Percentiles rank a stretch among this genome's conserved stretches.
Evolutionary conservation across 2,888 invertebrate genomes (phyloP).

Genomic region (Leucophenga maculata): DNA sequence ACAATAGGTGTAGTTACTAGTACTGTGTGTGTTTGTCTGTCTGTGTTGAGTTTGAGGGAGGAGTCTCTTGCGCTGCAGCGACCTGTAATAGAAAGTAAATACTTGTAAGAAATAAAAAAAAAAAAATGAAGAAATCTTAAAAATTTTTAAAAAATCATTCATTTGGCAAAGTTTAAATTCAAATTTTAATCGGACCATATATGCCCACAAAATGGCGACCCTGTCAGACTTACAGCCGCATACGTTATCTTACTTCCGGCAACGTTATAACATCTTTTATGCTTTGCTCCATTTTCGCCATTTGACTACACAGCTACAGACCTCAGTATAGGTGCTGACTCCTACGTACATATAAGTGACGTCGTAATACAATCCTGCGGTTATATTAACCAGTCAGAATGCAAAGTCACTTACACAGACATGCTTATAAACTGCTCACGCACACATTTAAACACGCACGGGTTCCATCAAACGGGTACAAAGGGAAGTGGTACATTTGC

Average conservation of each 20-base stretch:
- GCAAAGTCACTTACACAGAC: slow-evolving; percentile 63
- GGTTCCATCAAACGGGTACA: background rate
- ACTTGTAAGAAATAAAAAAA: no score
- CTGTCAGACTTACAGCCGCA: no score
- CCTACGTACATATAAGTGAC: slow-evolving; percentile 32
- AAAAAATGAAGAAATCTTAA: no score
- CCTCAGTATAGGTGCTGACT: background rate
- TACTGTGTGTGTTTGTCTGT: slow-evolving; percentile 3
- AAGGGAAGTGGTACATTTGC: slow-evolving; percentile 60
- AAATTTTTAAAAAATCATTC: no score
- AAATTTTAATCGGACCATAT: no score
- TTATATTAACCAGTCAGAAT: slow-evolving; percentile 72
- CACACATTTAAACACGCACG: slow-evolving; percentile 30
- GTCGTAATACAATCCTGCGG: slow-evolving; percentile 66
- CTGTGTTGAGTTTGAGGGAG: slow-evolving; percentile 22
- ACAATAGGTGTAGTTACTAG: no score
- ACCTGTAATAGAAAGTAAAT: background rate
- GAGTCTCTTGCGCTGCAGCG: background rate
- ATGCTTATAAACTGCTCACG: slow-evolving; percentile 27
- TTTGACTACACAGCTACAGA: background rate
- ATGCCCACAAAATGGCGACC: no score
- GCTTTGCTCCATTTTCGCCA: no score
- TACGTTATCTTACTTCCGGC: no score
- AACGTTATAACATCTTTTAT: no score
- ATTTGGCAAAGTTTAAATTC: no score